A percentile compares a stretch with the other conserved stretches of the same genome.
Conservation (phyloP, 2,888 invertebrate genomes). For the Amiota minor region DNA sequence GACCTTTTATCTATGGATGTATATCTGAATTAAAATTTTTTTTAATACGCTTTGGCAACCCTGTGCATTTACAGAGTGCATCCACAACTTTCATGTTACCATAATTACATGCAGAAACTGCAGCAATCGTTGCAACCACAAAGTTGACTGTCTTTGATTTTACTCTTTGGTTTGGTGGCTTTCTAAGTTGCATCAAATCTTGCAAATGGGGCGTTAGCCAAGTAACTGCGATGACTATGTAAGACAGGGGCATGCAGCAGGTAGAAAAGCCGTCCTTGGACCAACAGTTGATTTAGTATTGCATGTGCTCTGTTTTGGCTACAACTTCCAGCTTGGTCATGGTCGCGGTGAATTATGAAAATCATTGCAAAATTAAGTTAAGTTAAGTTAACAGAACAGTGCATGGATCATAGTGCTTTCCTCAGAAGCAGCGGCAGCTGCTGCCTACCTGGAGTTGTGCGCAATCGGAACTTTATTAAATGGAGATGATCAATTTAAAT, state of each 20-base stretch:
- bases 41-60: constrained; percentile 47
- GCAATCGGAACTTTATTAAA: constrained; percentile 63
- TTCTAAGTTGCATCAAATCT: constrained; percentile 43
- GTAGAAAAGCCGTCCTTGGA: constrained; percentile 13
- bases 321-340: constrained; percentile 45
- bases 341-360: constrained; percentile 70
- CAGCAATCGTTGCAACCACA: constrained; percentile 47
- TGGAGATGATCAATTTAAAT: constrained; percentile 73
- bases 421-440: constrained; percentile 34
- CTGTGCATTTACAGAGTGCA: constrained; percentile 37
- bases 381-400: constrained; percentile 26
- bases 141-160: constrained; percentile 21
- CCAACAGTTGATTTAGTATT: constrained; percentile 33
- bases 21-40: no score
- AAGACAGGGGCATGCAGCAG: constrained; percentile 41
- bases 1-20: no score
- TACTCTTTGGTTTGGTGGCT: constrained; percentile 30
- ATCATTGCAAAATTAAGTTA: constrained; percentile 71
- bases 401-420: neutral
- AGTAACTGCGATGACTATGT: constrained; percentile 56
- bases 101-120: constrained; percentile 66
- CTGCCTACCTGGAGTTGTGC: constrained; percentile 14
- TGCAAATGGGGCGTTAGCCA: constrained; percentile 44
- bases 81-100: constrained; percentile 61
- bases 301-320: constrained; percentile 24